A percentile compares a stretch with the other conserved stretches of the same genome.
phyloP scores from a whole-genome alignment of 2,797 vertebrate species.

The Oreochromis grahami region DNA sequence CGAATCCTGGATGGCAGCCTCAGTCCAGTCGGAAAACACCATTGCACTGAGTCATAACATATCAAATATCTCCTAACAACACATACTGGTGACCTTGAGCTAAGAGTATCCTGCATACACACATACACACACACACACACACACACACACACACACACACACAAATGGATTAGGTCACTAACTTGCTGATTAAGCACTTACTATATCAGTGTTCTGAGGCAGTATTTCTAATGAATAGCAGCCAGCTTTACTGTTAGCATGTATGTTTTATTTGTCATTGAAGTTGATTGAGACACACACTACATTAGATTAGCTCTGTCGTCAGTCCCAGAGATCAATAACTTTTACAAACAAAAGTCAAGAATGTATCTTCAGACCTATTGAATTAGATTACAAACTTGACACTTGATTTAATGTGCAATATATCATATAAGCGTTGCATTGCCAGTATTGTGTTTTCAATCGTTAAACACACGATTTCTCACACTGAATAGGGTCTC shows the following conservation, averaged over 20 bases:
- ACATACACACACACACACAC: background rate
- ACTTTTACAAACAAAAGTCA: background rate
- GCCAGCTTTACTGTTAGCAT: background rate
- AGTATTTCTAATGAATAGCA: background rate
- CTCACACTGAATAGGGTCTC: background rate
- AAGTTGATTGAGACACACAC: background rate
- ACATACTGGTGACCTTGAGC: constrained; percentile 46
- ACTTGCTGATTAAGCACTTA: constrained; percentile 36
- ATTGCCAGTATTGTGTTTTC: background rate
- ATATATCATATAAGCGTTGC: background rate
- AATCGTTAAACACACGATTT: background rate
- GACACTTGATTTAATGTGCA: background rate
- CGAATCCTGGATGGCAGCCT: constrained; percentile 19
- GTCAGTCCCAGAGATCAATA: background rate
- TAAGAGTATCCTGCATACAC: background rate
- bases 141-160: background rate
- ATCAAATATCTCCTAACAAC: constrained; percentile 11
- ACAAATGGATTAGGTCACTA: background rate
- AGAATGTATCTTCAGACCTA: background rate
- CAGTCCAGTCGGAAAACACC: constrained; percentile 34
- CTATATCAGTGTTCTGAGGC: constrained; percentile 1
- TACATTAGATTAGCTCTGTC: background rate
- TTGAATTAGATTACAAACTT: background rate
- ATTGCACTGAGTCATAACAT: constrained; percentile 26
- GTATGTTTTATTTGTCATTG: background rate